Conservation (phyloP, 2,797 vertebrate genomes). For the Botia almorhae region DNA sequence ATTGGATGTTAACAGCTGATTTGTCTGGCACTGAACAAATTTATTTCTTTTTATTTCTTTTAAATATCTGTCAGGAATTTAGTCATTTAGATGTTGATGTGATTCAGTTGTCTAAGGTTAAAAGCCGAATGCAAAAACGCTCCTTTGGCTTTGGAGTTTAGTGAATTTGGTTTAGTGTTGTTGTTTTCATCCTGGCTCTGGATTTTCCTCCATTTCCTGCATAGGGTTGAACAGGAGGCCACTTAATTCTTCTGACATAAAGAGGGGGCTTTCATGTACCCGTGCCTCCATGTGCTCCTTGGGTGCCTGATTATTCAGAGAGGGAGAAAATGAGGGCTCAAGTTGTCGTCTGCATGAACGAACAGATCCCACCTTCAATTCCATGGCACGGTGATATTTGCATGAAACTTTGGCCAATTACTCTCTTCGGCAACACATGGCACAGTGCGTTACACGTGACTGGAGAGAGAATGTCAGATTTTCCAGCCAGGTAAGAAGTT, state of each 20-base stretch:
- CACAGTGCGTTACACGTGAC: constrained; percentile 70
- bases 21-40: neutral
- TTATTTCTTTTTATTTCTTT: neutral
- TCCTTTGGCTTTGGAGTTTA: constrained; percentile 43
- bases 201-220: constrained; percentile 39
- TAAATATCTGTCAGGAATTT: constrained; percentile 18
- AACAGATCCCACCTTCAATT: constrained; percentile 77
- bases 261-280: constrained; percentile 60
- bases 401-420: constrained; percentile 82
- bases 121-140: constrained; percentile 12
- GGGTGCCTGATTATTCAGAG: constrained; percentile 68
- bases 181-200: constrained; percentile 17
- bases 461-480: constrained; percentile 63
- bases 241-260: constrained; percentile 64
- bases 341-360: constrained; percentile 79
- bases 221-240: constrained; percentile 52
- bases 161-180: constrained; percentile 22
- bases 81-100: constrained; percentile 30
- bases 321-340: constrained; percentile 69
- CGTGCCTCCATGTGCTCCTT: constrained; percentile 53
- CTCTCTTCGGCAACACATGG: constrained; percentile 66
- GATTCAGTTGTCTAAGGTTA: constrained; percentile 23
- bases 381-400: constrained; percentile 73
- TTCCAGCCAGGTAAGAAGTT: constrained; percentile 47
- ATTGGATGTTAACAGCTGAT: constrained; percentile 21